These are phyloP conservation scores for Zelleria hepariella DNA, from an alignment of 2,888 invertebrate genomes.

Conservation along the genomic window DNA sequence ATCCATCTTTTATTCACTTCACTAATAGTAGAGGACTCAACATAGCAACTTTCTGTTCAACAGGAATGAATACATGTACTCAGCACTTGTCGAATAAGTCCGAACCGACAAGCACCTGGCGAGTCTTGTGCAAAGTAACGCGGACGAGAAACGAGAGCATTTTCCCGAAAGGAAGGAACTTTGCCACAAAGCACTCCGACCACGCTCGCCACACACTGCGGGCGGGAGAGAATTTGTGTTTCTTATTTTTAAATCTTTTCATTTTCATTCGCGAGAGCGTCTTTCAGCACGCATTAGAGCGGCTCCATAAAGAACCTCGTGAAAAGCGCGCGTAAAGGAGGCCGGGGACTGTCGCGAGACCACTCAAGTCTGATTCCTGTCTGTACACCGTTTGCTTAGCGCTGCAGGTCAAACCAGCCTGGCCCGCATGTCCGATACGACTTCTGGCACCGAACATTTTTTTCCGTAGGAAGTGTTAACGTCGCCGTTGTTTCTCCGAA, in stretches of 20 bases:
- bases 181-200: not conserved
- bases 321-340: not conserved
- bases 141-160: too few relatives aligned
- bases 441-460: slow-evolving; percentile 24
- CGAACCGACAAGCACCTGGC: not conserved
- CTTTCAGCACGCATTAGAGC: slow-evolving; percentile 27
- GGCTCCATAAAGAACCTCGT: slow-evolving; percentile 13
- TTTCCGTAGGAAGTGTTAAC: slow-evolving; percentile 34
- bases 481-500: slow-evolving; percentile 12
- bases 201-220: not conserved
- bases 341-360: not conserved
- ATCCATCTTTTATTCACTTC: slow-evolving; percentile 12
- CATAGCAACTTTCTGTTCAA: not conserved
- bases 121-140: not conserved
- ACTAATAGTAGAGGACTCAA: not conserved
- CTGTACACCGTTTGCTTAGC: not conserved
- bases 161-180: too few relatives aligned
- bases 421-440: slow-evolving; percentile 10
- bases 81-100: not conserved
- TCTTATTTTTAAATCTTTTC: not conserved
- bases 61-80: not conserved
- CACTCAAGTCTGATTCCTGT: not conserved
- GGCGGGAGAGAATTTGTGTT: not conserved
- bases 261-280: slow-evolving; percentile 10
- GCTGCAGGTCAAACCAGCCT: not conserved